A percentile compares a stretch with the other conserved stretches of the same genome.
phyloP scores from a whole-genome alignment of 2,113 vertebrate genomes.

The Corythornis madagascariensis region DNA sequence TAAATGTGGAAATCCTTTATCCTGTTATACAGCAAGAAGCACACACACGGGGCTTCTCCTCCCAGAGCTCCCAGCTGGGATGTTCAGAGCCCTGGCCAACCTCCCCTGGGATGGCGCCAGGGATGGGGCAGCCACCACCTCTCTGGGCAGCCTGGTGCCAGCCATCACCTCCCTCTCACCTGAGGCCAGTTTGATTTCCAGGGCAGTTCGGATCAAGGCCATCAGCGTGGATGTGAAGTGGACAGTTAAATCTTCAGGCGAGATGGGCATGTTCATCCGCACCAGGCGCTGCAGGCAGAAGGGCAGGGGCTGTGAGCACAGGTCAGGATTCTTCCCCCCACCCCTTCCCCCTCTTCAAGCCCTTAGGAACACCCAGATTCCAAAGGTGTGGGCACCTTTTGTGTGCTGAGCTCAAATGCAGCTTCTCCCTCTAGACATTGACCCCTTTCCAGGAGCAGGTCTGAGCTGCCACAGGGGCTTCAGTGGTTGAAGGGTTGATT shows the following conservation, averaged over 20 bases:
- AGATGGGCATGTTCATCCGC: slow-evolving; percentile 97
- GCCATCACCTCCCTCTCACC: slow-evolving; percentile 70
- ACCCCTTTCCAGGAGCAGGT: neutral
- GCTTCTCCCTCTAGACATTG: accelerated
- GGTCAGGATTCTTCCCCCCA: neutral
- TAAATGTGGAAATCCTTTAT: accelerated
- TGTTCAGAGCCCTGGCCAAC: too few species aligned
- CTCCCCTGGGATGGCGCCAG: too few species aligned
- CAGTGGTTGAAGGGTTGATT: accelerated
- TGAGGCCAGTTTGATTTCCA: slow-evolving; percentile 93
- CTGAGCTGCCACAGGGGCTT: neutral
- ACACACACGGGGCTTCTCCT: accelerated
- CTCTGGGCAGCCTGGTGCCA: too few species aligned
- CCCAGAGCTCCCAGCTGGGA: accelerated
- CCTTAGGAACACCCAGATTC: neutral
- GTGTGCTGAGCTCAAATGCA: neutral
- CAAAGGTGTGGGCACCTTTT: neutral
- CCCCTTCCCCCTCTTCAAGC: neutral
- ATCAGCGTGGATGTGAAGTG: slow-evolving; percentile 94
- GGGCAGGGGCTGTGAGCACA: neutral
- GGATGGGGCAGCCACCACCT: too few species aligned
- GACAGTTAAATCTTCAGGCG: slow-evolving; percentile 85
- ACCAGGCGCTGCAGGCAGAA: slow-evolving; percentile 85
- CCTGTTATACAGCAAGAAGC: accelerated
- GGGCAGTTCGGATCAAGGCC: slow-evolving; percentile 92